Base-by-base conservation (phyloP, 2,797 vertebrate species). In the Poliocrania exsul region DNA sequence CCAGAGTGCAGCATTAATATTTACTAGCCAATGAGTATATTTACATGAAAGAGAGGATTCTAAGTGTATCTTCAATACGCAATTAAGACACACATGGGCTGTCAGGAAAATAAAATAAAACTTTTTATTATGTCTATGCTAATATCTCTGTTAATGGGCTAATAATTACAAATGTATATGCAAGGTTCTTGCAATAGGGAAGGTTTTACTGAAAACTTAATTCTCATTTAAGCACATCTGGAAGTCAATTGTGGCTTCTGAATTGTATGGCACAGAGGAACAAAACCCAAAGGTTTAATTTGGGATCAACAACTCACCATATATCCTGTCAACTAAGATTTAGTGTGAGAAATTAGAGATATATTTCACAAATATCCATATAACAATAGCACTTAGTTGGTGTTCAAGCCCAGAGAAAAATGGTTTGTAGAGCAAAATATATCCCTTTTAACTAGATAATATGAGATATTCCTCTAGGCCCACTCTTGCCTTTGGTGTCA, bases 21-120 rank as follows among this genome's bases (percentile, higher is more conserved):
- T 97, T 97, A 96, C 96, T 92, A 97, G 78, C 25, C 72, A 90
- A 54, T 88, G 88, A 93, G 89, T 91, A 69, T 88, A 88, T 96
- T 97, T 97, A 94, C 73, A 87, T 73, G 71, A 96, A 97, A 93
- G 95, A 87, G 60, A 93, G 74, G 94, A 90, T 69, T 72, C 73
- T 95, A 95, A 95, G 90, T 70, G 73, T 83, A 81, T 85, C 94
- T 96, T 95, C 13, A 0, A 73, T 92, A 93, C 19, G 84, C 91
- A 96, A 94, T 97, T 97, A 97, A 97, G 65, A 82, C 69, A 90
- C 54, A 96, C 42, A 86, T 46, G 60, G 40, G 15, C 92, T 92
- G 86, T 75, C 49, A 94, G 46, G 57, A 96, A 96, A 96, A 96
- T 61, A 95, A 96, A 94, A 96, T 42, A 85, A 69, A 92, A 92